Percentiles rank a stretch among this genome's conserved stretches.
These are phyloP conservation scores for Dolichomitus sp. DNA, from an alignment of 2,888 invertebrate genomes.

Conservation along the genomic window DNA sequence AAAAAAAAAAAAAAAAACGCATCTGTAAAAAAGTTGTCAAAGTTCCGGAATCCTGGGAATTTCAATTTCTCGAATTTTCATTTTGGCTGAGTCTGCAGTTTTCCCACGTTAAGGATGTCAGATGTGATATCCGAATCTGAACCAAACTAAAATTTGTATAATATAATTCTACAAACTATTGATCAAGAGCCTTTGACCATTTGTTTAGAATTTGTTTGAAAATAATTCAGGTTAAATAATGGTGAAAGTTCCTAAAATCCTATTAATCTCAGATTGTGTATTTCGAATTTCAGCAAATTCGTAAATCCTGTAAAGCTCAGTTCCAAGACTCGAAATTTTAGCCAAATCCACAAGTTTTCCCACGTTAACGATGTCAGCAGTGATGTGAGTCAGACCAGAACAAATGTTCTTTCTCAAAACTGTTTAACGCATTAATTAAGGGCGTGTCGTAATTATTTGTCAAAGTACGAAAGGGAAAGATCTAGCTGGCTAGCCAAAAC, in stretches of 20 bases:
- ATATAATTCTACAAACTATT: constrained; percentile 9
- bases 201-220: neutral
- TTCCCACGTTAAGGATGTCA: neutral
- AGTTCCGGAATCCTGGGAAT: constrained; percentile 8
- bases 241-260: no score
- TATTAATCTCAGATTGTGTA: no score
- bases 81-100: neutral
- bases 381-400: neutral
- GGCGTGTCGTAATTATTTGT: constrained; percentile 54
- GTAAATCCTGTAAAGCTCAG: neutral
- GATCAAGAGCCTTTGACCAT: constrained; percentile 42
- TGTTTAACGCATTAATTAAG: constrained; percentile 46
- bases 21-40: neutral
- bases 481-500: neutral
- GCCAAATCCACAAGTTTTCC: constrained; percentile 5
- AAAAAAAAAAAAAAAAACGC: constrained; percentile 35
- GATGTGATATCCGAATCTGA: neutral
- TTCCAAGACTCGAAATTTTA: neutral
- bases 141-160: constrained; percentile 4
- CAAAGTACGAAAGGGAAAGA: neutral
- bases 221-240: no score
- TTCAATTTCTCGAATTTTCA: neutral
- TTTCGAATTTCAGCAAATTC: neutral
- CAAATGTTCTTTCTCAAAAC: constrained; percentile 24
- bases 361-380: constrained; percentile 15